phyloP scores from a whole-genome alignment of 2,797 vertebrate species.

The Anas bernieri region DNA sequence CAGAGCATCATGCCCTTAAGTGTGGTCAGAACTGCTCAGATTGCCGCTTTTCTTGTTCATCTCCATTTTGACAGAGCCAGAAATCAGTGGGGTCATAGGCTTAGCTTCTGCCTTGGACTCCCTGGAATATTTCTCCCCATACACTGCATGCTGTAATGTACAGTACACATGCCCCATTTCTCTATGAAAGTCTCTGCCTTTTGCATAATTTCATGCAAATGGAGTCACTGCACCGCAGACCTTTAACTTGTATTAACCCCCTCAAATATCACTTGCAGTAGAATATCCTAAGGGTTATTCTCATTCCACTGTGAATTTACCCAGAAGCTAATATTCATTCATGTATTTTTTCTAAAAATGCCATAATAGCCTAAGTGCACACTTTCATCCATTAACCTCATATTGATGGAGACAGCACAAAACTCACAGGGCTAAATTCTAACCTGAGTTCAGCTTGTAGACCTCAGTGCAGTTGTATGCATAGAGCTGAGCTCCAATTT shows the following conservation, averaged over 20 bases:
- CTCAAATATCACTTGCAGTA: not conserved
- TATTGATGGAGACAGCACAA: not conserved
- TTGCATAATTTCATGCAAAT: slow-evolving; percentile 7
- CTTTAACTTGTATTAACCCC: not conserved
- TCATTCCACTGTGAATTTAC: not conserved
- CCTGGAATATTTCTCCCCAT: not conserved
- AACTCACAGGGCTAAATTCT: not conserved
- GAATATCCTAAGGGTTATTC: not conserved
- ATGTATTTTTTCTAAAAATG: not conserved
- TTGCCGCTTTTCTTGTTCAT: not conserved
- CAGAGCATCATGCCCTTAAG: not conserved
- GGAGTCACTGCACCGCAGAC: not conserved
- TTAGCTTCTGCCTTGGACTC: not conserved
- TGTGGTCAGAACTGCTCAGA: not conserved
- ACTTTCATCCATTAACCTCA: not conserved
- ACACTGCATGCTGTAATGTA: not conserved
- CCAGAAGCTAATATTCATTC: not conserved
- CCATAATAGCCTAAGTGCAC: not conserved
- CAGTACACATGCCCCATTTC: not conserved
- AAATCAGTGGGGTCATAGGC: not conserved
- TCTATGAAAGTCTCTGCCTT: not conserved
- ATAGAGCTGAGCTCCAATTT: not conserved
- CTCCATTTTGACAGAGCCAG: not conserved
- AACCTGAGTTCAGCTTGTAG: not conserved
- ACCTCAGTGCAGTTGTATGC: not conserved